phyloP scores from a whole-genome alignment of 2,888 invertebrate species.

The Creontiades dilutus region DNA sequence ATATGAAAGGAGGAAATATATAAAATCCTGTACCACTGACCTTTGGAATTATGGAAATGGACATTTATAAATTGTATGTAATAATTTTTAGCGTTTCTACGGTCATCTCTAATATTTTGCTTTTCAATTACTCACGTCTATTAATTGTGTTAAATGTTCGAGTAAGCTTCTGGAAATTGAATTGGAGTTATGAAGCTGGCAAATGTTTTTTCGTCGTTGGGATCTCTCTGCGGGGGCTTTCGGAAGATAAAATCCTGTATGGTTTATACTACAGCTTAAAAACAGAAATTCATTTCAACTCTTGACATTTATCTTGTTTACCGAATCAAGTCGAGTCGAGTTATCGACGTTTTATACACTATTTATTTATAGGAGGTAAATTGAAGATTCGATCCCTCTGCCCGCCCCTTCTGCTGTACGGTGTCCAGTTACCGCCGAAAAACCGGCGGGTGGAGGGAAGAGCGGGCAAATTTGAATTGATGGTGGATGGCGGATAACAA shows the following conservation, averaged over 20 bases:
- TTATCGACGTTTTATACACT: constrained; percentile 44
- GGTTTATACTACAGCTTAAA: background rate
- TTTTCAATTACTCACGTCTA: no score
- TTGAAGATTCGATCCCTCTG: constrained; percentile 19
- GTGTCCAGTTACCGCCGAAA: background rate
- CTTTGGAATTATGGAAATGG: no score
- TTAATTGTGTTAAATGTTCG: no score
- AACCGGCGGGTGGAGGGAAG: background rate
- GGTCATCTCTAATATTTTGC: no score
- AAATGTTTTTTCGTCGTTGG: no score
- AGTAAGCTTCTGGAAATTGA: no score
- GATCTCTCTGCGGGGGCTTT: background rate
- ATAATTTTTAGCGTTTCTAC: no score
- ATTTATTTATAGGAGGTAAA: constrained; percentile 52
- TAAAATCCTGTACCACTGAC: no score
- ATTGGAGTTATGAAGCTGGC: no score
- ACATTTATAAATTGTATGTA: no score
- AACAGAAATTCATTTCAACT: background rate
- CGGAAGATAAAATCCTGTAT: background rate
- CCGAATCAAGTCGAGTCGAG: constrained; percentile 24
- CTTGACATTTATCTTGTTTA: constrained; percentile 49
- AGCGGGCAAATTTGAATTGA: constrained; percentile 49
- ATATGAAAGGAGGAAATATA: no score
- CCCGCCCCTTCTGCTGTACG: background rate
- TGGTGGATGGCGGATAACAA: constrained; percentile 39